Evolutionary conservation across 2,113 vertebrate species (phyloP), one percentile per base, ranked within the genome.

Genomic region (Anoura caudifer): DNA sequence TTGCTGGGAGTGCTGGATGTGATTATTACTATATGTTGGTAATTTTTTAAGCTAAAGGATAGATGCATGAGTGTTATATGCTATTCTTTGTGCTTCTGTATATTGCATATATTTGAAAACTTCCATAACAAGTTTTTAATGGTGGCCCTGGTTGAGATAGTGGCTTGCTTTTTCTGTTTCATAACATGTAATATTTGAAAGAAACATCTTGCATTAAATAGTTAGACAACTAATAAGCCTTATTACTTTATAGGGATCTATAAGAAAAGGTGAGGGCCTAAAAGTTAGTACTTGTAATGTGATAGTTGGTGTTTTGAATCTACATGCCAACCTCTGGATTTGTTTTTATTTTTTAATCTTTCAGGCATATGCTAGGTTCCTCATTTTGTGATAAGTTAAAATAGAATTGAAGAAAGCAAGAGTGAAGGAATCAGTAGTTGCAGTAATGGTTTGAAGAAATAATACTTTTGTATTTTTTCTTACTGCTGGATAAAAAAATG

Each of bases 111-210:
- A 79, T 67, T 91, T 85, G 41, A 75, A 94, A 94, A 65, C 69
- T 65, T 87, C 10, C 38, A 31, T 72, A 73, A 65, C 31, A 90
- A 67, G 26, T 36, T 82, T 89, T 69, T 54, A 50, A 67, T 87
- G 22, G 28, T 87, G 16, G 63, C 50, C 26, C 1, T 89, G 4
- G 26, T 77, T 89, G 65, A 75, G 26, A 20, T 56, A 81, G 5
- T 88, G 54, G 43, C 67, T 92, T 96, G 36, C 1, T 88, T 45
- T 93, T 90, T 87, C 7, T 90, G 38, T 65, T 93, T 72, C 14
- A 36, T 82, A 70, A 72, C 33, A 86, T 88, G 91, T 93, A 87
- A 56, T 73, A 50, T 95, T 91, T 91, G 38, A 82, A 93, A 82
- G 73, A 93, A 93, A 65, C 36, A 13, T 22, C 11, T 80, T 75